Evolutionary conservation across 2,888 invertebrate species (phyloP).

Genomic region (Zaprionus obscuricornis): DNA sequence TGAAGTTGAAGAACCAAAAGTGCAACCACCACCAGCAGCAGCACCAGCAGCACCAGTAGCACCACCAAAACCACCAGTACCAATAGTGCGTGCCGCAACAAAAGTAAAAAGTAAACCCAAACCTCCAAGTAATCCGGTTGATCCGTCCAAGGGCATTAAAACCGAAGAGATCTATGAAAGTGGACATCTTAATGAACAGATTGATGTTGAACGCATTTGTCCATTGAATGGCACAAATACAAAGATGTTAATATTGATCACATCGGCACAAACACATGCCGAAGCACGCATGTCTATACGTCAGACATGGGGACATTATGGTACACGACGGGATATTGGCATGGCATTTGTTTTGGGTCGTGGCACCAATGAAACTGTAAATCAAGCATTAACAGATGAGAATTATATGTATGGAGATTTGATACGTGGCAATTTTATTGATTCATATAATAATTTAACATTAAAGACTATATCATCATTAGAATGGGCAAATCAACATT

Average conservation of each 20-base stretch:
- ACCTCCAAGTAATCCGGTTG: conserved; percentile 29
- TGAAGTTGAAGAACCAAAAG: conserved; percentile 10
- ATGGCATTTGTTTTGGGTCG: conserved; percentile 86
- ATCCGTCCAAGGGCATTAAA: conserved; percentile 83
- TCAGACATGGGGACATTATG: conserved; percentile 91
- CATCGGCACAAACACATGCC: conserved; percentile 89
- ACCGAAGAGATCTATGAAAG: conserved; percentile 88
- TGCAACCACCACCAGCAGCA: conserved; percentile 14
- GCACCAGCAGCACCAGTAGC: conserved; percentile 14
- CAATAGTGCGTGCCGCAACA: conserved; percentile 24
- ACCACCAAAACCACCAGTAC: conserved; percentile 22
- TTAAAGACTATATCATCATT: conserved; percentile 92
- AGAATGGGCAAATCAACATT: conserved; percentile 91
- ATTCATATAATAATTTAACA: conserved; percentile 92
- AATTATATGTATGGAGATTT: conserved; percentile 90
- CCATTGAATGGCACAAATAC: conserved; percentile 87
- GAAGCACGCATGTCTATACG: conserved; percentile 89
- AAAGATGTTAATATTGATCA: conserved; percentile 85
- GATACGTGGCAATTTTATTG: conserved; percentile 88
- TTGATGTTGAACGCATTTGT: conserved; percentile 85
- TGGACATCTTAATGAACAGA: conserved; percentile 86
- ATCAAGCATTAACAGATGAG: conserved; percentile 86
- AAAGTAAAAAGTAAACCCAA: conserved; percentile 26
- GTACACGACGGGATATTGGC: conserved; percentile 85
- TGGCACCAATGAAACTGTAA: conserved; percentile 83